A percentile compares a stretch with the other conserved stretches of the same genome.
phyloP scores from a whole-genome alignment of 2,888 invertebrate species.

The Cataglyphis livida region DNA sequence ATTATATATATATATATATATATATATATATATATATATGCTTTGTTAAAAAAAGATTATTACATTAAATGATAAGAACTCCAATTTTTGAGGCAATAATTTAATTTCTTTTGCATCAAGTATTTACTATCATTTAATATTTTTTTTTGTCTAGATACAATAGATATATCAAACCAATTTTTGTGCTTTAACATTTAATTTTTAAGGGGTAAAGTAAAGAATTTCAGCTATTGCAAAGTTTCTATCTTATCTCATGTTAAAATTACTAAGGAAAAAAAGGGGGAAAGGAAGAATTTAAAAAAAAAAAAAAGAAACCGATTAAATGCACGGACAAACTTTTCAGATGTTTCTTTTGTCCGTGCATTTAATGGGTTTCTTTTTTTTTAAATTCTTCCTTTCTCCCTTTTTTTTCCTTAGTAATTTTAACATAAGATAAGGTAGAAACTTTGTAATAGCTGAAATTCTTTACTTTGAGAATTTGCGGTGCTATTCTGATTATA shows the following conservation, averaged over 20 bases:
- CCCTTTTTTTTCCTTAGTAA: not conserved
- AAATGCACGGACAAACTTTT: not conserved
- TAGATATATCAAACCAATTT: not conserved
- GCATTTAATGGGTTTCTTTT: not conserved
- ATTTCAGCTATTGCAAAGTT: not conserved
- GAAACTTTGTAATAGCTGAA: not conserved
- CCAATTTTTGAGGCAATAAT: not conserved
- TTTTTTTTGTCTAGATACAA: not conserved
- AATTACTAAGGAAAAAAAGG: not conserved
- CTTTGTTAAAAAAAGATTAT: no score
- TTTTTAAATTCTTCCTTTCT: not conserved
- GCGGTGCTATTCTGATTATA: not conserved
- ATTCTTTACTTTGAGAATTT: not conserved
- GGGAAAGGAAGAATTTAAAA: not conserved
- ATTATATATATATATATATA: no score
- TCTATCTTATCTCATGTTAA: slow-evolving; percentile 54
- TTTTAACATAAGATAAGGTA: slow-evolving; percentile 53
- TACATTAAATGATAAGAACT: no score
- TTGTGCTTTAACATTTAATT: not conserved
- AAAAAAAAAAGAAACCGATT: not conserved
- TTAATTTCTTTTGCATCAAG: not conserved
- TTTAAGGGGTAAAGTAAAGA: not conserved
- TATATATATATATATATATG: no score
- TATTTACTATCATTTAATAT: not conserved
- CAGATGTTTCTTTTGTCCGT: no score